Percentiles rank a stretch among this genome's conserved stretches.
These are phyloP conservation scores for Apaloderma vittatum DNA, from an alignment of 2,113 vertebrate genomes.

Conservation along the genomic window DNA sequence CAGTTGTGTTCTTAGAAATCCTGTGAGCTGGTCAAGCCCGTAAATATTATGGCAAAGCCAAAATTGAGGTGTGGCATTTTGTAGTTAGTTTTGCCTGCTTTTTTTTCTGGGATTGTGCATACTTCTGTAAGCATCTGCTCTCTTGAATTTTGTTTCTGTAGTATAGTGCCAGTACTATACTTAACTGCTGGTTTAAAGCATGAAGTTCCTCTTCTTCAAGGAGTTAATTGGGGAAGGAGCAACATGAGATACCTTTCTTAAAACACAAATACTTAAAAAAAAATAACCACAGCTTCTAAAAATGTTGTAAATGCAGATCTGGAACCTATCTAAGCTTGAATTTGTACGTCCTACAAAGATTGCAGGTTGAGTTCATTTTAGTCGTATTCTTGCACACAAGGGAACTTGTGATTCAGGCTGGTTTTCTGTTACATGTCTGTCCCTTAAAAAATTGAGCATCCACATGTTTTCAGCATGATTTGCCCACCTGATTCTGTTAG, in stretches of 20 bases:
- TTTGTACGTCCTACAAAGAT: background rate
- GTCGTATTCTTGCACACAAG: fast-evolving
- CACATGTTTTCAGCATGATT: background rate
- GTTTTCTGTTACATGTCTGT: background rate
- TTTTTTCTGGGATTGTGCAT: background rate
- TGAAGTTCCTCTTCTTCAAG: background rate
- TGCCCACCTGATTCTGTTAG: background rate
- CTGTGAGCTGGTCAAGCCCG: background rate
- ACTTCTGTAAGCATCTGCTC: background rate
- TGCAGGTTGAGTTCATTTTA: background rate
- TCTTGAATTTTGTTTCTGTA: background rate
- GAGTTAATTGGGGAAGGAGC: background rate
- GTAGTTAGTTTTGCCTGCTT: background rate
- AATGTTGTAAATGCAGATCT: background rate
- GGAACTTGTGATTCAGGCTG: background rate
- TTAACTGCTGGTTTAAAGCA: background rate
- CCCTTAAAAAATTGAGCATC: background rate
- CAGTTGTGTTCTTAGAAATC: background rate
- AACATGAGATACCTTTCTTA: background rate
- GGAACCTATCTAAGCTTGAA: background rate
- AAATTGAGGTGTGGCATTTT: background rate
- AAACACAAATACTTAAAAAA: background rate
- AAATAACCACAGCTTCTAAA: background rate
- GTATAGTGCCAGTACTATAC: background rate
- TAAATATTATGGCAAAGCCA: background rate